A percentile compares a stretch with the other conserved stretches of the same genome.
Evolutionary conservation across 2,888 invertebrate species (phyloP).

Genomic region (Pollenia griseotomentosa): DNA sequence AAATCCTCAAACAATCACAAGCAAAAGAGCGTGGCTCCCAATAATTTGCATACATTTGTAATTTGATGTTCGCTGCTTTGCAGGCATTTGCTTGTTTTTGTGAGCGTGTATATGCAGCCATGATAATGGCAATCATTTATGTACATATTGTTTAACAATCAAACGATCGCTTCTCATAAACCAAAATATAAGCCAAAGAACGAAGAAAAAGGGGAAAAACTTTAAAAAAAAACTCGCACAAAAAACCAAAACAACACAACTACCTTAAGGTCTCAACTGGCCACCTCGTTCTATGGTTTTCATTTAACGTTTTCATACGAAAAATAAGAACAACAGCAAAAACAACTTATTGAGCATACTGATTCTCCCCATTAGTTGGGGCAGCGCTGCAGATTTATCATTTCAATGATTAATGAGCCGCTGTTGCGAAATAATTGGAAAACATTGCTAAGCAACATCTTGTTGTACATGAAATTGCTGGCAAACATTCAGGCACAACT

Average conservation of each 20-base stretch:
- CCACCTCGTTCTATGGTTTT: constrained; percentile 46
- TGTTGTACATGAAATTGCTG: constrained; percentile 62
- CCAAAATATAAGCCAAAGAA: not conserved
- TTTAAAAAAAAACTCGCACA: not conserved
- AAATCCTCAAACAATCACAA: constrained; percentile 1
- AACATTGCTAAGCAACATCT: constrained; percentile 77
- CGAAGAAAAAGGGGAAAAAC: not conserved
- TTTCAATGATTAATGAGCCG: constrained; percentile 81
- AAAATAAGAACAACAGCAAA: constrained; percentile 28
- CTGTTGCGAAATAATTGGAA: constrained; percentile 81
- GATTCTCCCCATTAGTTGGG: constrained; percentile 65
- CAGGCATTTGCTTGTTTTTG: not conserved
- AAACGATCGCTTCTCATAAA: constrained; percentile 62
- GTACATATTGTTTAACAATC: constrained; percentile 68
- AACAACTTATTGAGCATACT: constrained; percentile 38
- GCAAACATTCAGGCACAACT: constrained; percentile 29
- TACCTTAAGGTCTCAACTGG: constrained; percentile 51
- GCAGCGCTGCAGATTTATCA: constrained; percentile 78
- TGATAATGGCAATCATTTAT: constrained; percentile 69
- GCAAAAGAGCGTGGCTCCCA: constrained; percentile 35
- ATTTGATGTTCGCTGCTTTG: constrained; percentile 24
- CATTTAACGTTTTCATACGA: constrained; percentile 15
- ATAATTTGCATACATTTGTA: constrained; percentile 64
- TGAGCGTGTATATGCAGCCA: constrained; percentile 43
- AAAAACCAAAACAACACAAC: constrained; percentile 47